Evolutionary conservation across 2,113 vertebrate genomes (phyloP).

Genomic region (Taxidea taxus): DNA sequence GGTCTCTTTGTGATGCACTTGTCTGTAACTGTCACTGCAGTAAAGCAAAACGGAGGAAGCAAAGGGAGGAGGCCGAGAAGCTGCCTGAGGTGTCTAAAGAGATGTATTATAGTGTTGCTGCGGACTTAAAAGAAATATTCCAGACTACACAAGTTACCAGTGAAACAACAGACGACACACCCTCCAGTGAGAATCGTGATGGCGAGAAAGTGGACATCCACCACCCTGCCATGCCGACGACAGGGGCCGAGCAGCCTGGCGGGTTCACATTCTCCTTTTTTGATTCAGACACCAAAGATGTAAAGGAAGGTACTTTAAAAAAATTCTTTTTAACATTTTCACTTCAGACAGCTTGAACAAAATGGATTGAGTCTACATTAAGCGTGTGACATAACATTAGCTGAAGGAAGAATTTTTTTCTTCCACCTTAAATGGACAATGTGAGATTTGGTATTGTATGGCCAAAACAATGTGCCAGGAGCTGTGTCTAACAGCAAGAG

Average conservation of each 20-base stretch:
- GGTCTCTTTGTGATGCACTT: neutral
- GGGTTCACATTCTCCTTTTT: constrained; percentile 95
- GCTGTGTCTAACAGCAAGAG: neutral
- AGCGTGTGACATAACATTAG: neutral
- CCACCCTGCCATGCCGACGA: neutral
- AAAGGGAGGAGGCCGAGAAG: constrained; percentile 86
- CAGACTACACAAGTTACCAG: constrained; percentile 70
- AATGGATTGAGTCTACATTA: neutral
- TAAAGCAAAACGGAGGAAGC: constrained; percentile 87
- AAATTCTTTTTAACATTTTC: neutral
- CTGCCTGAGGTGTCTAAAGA: constrained; percentile 92
- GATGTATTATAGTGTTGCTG: constrained; percentile 87
- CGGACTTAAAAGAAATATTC: constrained; percentile 90
- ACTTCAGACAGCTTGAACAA: neutral
- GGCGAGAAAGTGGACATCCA: neutral
- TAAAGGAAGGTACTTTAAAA: constrained; percentile 80
- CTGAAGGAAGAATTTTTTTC: neutral
- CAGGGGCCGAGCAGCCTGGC: neutral
- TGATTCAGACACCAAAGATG: constrained; percentile 60
- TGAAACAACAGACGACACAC: constrained; percentile 40
- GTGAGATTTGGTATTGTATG: neutral
- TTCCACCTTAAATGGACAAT: neutral
- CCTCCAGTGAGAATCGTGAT: constrained; percentile 63
- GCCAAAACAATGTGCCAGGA: neutral
- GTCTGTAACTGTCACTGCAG: constrained; percentile 74